These are phyloP conservation scores for Megaceryle torquata DNA, from an alignment of 2,113 vertebrate species.

Conservation along the genomic window DNA sequence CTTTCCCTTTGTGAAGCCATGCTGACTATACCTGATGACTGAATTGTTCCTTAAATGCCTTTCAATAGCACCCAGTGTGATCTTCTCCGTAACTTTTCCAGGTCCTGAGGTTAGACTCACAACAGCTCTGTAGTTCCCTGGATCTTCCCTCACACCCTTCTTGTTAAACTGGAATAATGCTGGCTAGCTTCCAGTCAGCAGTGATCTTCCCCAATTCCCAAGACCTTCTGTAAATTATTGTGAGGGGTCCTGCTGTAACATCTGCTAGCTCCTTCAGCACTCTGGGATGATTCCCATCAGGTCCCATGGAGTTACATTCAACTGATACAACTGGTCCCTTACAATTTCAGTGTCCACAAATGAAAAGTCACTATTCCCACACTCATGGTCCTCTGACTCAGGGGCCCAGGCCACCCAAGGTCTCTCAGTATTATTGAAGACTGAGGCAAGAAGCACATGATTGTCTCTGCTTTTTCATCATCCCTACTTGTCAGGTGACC, in stretches of 20 bases:
- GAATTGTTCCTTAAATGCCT: not conserved
- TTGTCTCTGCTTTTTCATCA: not conserved
- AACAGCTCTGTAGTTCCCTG: not conserved
- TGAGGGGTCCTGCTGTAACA: not conserved
- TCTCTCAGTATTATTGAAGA: not conserved
- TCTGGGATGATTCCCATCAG: not conserved
- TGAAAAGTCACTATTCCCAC: not conserved
- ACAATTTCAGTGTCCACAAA: not conserved
- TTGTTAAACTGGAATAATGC: rapidly evolving
- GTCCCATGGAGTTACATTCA: not conserved
- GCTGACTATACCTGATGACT: not conserved
- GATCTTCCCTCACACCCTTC: not conserved
- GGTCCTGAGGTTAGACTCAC: not conserved
- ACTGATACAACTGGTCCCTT: not conserved
- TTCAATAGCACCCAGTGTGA: not conserved
- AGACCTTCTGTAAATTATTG: not conserved
- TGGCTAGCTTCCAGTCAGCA: not conserved
- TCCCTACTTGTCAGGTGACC: not conserved
- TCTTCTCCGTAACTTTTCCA: not conserved
- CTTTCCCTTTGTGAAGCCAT: not conserved
- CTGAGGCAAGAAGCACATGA: not conserved
- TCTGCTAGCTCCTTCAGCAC: not conserved
- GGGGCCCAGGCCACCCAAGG: not conserved
- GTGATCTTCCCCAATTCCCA: not conserved
- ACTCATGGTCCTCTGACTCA: not conserved